These are phyloP conservation scores for Drosophila pandora DNA, from an alignment of 1,140 invertebrate species.

Conservation along the genomic window DNA sequence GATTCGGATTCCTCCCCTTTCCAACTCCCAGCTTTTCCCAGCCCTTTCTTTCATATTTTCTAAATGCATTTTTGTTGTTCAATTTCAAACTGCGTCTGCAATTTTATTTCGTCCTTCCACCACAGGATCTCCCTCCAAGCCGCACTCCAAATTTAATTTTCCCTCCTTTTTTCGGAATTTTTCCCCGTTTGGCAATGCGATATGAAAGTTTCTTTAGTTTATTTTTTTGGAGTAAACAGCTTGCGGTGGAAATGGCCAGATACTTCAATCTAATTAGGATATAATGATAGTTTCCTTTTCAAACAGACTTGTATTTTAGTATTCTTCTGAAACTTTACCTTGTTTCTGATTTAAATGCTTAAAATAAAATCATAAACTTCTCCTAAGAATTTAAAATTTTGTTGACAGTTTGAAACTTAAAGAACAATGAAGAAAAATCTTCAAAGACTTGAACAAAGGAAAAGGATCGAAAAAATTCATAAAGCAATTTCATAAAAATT, in stretches of 20 bases:
- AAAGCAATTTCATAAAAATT: conserved; percentile 48
- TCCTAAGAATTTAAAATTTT: background rate
- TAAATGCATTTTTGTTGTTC: conserved; percentile 82
- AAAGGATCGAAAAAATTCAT: conserved; percentile 33
- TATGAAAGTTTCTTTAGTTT: conserved; percentile 59
- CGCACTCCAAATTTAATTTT: conserved; percentile 28
- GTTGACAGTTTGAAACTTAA: background rate
- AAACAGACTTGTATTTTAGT: background rate
- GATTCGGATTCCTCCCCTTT: conserved; percentile 14
- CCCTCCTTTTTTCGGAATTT: conserved; percentile 14
- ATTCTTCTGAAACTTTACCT: no score
- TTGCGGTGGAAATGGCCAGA: conserved; percentile 71
- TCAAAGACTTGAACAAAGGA: background rate
- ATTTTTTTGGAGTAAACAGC: conserved; percentile 40
- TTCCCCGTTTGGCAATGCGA: conserved; percentile 48
- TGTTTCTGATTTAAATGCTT: background rate
- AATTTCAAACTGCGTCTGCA: conserved; percentile 78
- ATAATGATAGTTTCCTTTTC: conserved; percentile 63
- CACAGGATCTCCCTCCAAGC: background rate
- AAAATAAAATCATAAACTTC: background rate
- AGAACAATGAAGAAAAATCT: conserved; percentile 8
- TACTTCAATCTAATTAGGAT: conserved; percentile 79
- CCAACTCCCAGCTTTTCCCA: conserved; percentile 8
- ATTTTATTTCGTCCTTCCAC: conserved; percentile 64
- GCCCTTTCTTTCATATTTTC: conserved; percentile 65